Percentiles rank a stretch among this genome's conserved stretches.
These are phyloP conservation scores for Tringa solitaria DNA, from an alignment of 2,113 vertebrate species.

Conservation along the genomic window DNA sequence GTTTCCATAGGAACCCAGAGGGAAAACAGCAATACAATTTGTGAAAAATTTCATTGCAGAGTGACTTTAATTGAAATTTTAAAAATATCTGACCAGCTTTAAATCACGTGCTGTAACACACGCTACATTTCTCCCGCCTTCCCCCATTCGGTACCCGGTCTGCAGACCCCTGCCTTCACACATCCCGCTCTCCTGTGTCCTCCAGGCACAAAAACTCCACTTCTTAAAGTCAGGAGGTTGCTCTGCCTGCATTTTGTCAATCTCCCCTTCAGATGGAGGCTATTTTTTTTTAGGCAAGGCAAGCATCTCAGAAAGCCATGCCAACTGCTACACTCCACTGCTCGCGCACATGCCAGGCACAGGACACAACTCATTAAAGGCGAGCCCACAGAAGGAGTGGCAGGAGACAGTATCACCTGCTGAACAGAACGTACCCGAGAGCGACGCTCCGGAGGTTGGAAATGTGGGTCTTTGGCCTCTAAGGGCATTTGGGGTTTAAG, in stretches of 20 bases:
- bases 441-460: neutral
- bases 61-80: conserved; percentile 38
- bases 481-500: neutral
- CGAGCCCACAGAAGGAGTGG: neutral
- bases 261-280: neutral
- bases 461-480: fast-evolving
- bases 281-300: neutral
- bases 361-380: neutral
- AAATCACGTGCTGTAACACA: neutral
- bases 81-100: conserved; percentile 44
- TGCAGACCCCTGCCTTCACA: neutral
- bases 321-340: neutral
- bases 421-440: fast-evolving
- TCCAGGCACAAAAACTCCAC: neutral
- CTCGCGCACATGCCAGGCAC: neutral
- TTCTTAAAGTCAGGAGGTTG: neutral
- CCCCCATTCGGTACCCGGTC: neutral
- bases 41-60: conserved; percentile 24
- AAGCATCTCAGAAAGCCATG: neutral
- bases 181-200: neutral
- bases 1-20: conserved; percentile 61
- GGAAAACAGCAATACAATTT: conserved; percentile 38
- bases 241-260: neutral
- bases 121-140: neutral
- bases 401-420: neutral